Evolutionary conservation across 1,140 invertebrate genomes (phyloP).

Genomic region (Berghia stephanieae): DNA sequence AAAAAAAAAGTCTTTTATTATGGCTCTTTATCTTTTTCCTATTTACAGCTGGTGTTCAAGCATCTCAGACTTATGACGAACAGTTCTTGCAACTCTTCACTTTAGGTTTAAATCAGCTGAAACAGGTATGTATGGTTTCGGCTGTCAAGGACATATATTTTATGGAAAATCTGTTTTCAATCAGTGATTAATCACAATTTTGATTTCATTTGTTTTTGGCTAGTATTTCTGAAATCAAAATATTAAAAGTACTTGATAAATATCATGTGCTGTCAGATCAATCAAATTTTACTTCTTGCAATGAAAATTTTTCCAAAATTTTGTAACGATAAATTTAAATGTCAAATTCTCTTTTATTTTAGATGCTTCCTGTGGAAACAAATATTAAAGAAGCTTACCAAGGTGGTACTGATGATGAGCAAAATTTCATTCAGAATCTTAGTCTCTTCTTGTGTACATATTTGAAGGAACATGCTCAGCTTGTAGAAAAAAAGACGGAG

Average conservation of each 20-base stretch:
- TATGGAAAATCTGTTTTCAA: no score
- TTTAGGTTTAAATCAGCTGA: conserved; percentile 89
- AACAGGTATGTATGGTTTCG: conserved; percentile 72
- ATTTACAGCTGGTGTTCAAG: conserved; percentile 79
- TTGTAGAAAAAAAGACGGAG: conserved; percentile 74
- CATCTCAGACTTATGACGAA: conserved; percentile 85
- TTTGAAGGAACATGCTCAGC: conserved; percentile 91
- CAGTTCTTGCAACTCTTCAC: conserved; percentile 89
- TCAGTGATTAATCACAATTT: no score
- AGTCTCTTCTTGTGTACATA: conserved; percentile 97
- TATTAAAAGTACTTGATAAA: no score
- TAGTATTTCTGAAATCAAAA: no score
- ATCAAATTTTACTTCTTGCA: no score
- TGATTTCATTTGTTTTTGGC: no score
- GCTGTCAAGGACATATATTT: no score
- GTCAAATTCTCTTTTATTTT: conserved; percentile 39
- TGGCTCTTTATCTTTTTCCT: conserved; percentile 16
- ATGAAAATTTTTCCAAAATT: not conserved
- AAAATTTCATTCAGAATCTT: conserved; percentile 99
- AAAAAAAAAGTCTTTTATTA: no score
- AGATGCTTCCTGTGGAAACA: conserved; percentile 89
- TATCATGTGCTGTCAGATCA: no score
- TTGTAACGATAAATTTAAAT: not conserved
- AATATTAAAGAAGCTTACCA: conserved; percentile 95
- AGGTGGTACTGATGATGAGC: conserved; percentile 92